Base-by-base conservation (phyloP, 53 echinoderm and acorn worm species). In the Astropecten irregularis region DNA sequence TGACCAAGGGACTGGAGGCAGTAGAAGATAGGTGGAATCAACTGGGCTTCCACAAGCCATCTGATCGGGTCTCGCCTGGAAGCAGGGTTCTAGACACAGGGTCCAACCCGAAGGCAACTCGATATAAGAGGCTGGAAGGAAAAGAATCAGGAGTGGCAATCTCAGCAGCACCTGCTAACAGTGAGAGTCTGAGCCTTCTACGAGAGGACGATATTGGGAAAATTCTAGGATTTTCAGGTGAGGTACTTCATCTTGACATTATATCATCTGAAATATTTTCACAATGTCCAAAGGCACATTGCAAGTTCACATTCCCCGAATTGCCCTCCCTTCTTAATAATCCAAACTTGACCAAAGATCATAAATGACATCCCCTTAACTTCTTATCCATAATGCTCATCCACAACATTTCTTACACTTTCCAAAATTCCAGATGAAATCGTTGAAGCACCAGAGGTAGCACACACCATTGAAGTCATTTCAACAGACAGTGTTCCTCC, bases 361-460 rank as follows among this genome's bases (percentile, higher is more conserved):
- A n/a, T n/a, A n/a, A n/a, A n/a, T n/a, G n/a, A n/a, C n/a, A n/a
- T n/a, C n/a, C n/a, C n/a, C n/a, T n/a, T n/a, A n/a, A n/a, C n/a
- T n/a, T n/a, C n/a, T n/a, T n/a, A n/a, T n/a, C n/a, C n/a, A n/a
- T n/a, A n/a, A n/a, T n/a, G n/a, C n/a, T n/a, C n/a, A n/a, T n/a
- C n/a, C n/a, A n/a, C n/a, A n/a, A n/a, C n/a, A n/a, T n/a, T n/a
- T n/a, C n/a, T n/a, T n/a, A n/a, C n/a, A n/a, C n/a, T n/a, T n/a
- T n/a, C n/a, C n/a, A n/a, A n/a, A n/a, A n/a, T n/a, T 49, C 19
- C 47, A 60, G 48, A 28, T 10, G 79, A 79, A 30, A 79, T 60
- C 19, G 62, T 79, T 8, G 61, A 62, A 56, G 79, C 33, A 0
- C 79, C 79, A 20, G 79, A 79, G 21, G 79, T 79, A 13, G 79